phyloP scores from a whole-genome alignment of 2,888 invertebrate genomes.

The Choreutis nemorana region DNA sequence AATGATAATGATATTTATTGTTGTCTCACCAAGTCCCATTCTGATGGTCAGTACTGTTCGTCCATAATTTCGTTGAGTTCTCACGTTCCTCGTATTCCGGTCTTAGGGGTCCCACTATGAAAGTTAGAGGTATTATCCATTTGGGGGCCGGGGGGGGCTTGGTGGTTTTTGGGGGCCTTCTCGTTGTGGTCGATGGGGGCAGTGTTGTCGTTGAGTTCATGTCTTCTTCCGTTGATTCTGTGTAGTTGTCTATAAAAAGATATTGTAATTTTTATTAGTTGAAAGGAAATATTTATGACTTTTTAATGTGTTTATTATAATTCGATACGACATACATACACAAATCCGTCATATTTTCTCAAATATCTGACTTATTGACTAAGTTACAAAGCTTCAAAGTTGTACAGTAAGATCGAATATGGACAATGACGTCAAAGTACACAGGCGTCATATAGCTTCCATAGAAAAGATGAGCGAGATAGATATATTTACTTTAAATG shows the following conservation, averaged over 20 bases:
- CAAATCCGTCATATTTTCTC: too few relatives aligned
- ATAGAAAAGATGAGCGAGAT: too few relatives aligned
- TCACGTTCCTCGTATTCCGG: conserved; percentile 51
- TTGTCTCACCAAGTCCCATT: conserved; percentile 44
- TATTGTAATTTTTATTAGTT: too few relatives aligned
- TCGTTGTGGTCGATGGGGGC: conserved; percentile 27
- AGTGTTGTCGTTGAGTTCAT: conserved; percentile 30
- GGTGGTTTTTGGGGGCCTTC: conserved; percentile 21
- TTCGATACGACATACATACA: too few relatives aligned
- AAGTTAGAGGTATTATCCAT: conserved; percentile 84
- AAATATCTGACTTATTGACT: too few relatives aligned
- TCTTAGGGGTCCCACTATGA: conserved; percentile 70
- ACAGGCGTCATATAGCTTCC: too few relatives aligned
- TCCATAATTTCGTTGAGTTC: conserved; percentile 31
- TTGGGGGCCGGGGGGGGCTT: conserved; percentile 44
- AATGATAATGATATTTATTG: background rate
- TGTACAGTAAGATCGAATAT: too few relatives aligned
- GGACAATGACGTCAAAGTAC: too few relatives aligned
- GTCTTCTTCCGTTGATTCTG: conserved; percentile 46
- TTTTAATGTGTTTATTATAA: too few relatives aligned
- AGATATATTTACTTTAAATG: too few relatives aligned
- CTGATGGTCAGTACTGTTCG: conserved; percentile 30
- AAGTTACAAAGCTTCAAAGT: too few relatives aligned
- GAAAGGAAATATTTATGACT: too few relatives aligned
- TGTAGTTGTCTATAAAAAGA: conserved; percentile 46